These are phyloP conservation scores for Mastacembelus armatus DNA, from an alignment of 2,797 vertebrate species.

Conservation along the genomic window DNA sequence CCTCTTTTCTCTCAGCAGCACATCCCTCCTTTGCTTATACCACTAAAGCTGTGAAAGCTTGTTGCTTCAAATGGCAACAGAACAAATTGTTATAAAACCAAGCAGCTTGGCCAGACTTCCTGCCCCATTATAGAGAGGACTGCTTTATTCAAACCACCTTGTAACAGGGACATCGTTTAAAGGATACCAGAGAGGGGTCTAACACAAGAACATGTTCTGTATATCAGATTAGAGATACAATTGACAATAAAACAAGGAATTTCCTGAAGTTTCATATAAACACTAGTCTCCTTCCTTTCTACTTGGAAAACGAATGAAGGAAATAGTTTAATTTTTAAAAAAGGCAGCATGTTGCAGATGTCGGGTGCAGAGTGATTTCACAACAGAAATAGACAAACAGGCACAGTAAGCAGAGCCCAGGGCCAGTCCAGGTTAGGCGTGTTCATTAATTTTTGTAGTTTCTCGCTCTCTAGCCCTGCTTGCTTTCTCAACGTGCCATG, in stretches of 20 bases:
- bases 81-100: conserved; percentile 17
- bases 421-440: conserved; percentile 72
- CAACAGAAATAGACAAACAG: conserved; percentile 51
- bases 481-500: conserved; percentile 67
- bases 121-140: neutral
- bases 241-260: conserved; percentile 26
- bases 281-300: neutral
- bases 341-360: conserved; percentile 36
- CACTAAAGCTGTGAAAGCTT: conserved; percentile 20
- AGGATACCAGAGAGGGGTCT: conserved; percentile 12
- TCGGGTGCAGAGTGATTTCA: conserved; percentile 21
- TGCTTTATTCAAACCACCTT: conserved; percentile 27
- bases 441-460: conserved; percentile 76
- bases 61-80: conserved; percentile 25
- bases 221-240: neutral
- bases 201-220: conserved; percentile 3
- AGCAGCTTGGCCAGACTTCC: neutral
- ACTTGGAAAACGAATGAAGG: conserved; percentile 24
- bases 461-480: conserved; percentile 61
- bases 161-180: neutral
- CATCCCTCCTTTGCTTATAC: conserved; percentile 7
- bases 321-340: conserved; percentile 57
- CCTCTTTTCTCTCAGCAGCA: neutral
- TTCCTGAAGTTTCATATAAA: conserved; percentile 18
- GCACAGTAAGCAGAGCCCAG: conserved; percentile 41